A percentile compares a stretch with the other conserved stretches of the same genome.
phyloP scores from a whole-genome alignment of 2,888 invertebrate species.

The Pilophorus perplexus region DNA sequence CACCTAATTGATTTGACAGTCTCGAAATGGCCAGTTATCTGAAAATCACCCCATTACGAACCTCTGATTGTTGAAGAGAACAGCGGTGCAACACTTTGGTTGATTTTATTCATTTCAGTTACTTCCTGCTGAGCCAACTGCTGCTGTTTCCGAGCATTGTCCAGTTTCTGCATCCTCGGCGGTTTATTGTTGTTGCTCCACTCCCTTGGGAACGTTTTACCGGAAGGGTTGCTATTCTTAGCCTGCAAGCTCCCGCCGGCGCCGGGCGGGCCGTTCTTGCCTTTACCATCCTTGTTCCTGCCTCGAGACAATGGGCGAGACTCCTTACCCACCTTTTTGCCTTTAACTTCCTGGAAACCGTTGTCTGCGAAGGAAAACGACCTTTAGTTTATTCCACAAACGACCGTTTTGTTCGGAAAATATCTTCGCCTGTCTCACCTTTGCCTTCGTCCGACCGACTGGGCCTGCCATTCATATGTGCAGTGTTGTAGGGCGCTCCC shows the following conservation, averaged over 20 bases:
- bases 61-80: slow-evolving; percentile 49
- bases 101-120: slow-evolving; percentile 50
- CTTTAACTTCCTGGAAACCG: slow-evolving; percentile 81
- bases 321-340: slow-evolving; percentile 71
- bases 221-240: slow-evolving; percentile 8
- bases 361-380: slow-evolving; percentile 52
- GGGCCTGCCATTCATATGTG: slow-evolving; percentile 42
- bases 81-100: slow-evolving; percentile 48
- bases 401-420: slow-evolving; percentile 1
- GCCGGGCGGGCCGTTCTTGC: slow-evolving; percentile 51
- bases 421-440: slow-evolving; percentile 33
- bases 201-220: slow-evolving; percentile 21
- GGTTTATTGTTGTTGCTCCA: slow-evolving; percentile 44
- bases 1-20: too few species aligned
- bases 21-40: too few species aligned
- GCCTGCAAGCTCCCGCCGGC: slow-evolving; percentile 32
- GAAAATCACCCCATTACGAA: too few species aligned
- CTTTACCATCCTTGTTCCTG: slow-evolving; percentile 51
- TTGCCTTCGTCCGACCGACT: slow-evolving; percentile 41
- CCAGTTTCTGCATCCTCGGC: slow-evolving; percentile 58
- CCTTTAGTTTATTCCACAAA: slow-evolving; percentile 12
- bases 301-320: slow-evolving; percentile 53
- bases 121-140: slow-evolving; percentile 51
- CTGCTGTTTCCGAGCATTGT: slow-evolving; percentile 56
- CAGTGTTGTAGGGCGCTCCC: slow-evolving; percentile 12